These are phyloP conservation scores for Eulemur coronatus DNA, from an alignment of 2,797 vertebrate species.

Conservation along the genomic window DNA sequence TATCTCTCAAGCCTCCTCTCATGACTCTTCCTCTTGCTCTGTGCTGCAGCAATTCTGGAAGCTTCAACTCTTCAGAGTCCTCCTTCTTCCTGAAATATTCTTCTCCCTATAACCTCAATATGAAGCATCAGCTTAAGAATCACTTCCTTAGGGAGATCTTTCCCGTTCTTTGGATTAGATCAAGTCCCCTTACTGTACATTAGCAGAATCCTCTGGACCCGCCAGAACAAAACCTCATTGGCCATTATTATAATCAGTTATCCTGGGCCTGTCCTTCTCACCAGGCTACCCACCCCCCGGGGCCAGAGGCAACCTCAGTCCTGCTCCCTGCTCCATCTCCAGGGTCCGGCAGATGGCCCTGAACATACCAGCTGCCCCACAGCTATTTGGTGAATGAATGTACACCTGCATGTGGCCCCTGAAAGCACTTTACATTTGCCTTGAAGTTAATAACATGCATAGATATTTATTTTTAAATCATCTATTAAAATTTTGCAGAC, in stretches of 20 bases:
- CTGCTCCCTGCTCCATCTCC: background rate
- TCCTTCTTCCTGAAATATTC: background rate
- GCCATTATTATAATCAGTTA: background rate
- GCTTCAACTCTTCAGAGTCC: background rate
- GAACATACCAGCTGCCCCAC: background rate
- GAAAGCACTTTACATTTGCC: background rate
- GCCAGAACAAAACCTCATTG: background rate
- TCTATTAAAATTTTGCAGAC: background rate
- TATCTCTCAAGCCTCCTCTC: background rate
- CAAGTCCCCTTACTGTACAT: background rate
- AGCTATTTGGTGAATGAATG: background rate
- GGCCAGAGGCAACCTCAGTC: background rate
- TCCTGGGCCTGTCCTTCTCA: background rate
- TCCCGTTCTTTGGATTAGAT: background rate
- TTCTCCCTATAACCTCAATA: background rate
- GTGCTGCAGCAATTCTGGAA: background rate
- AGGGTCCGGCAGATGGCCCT: background rate
- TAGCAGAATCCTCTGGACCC: background rate
- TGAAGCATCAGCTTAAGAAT: background rate
- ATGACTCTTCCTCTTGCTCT: background rate
- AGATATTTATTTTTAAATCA: conserved; percentile 19
- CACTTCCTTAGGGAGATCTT: background rate
- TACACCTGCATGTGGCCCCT: background rate
- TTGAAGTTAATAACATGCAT: background rate
- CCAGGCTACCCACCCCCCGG: background rate